Evolutionary conservation across 2,113 vertebrate genomes (phyloP).

Genomic region (Alligator sinensis): DNA sequence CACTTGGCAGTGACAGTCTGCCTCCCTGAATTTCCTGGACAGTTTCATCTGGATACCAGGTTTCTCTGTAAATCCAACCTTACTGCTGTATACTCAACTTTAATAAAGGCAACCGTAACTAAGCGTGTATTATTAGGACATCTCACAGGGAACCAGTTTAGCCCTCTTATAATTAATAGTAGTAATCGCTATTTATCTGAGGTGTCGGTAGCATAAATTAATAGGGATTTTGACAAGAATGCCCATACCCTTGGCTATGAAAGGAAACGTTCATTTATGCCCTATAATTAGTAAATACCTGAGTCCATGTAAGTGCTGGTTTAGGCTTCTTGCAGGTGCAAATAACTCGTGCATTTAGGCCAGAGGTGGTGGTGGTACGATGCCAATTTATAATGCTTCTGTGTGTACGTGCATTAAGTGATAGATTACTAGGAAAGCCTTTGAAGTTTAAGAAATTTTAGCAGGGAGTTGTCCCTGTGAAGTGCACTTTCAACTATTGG

Average conservation of each 20-base stretch:
- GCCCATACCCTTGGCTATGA: neutral
- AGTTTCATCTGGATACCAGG: neutral
- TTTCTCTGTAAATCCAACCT: neutral
- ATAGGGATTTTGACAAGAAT: too few species aligned
- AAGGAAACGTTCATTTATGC: neutral
- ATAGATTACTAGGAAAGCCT: neutral
- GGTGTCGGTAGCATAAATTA: neutral
- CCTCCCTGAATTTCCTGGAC: neutral
- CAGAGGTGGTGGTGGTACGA: neutral
- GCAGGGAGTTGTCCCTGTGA: neutral
- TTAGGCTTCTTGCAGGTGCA: neutral
- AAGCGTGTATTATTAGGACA: too few species aligned
- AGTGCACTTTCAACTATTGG: neutral
- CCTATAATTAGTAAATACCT: neutral
- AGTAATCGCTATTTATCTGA: neutral
- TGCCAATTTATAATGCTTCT: neutral
- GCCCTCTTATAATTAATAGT: neutral
- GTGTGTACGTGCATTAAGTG: neutral
- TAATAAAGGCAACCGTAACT: neutral
- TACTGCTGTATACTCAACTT: accelerated
- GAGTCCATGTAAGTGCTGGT: neutral
- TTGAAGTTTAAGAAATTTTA: neutral
- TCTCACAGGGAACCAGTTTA: neutral
- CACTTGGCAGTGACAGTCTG: conserved; percentile 7
- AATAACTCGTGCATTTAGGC: accelerated